Conservation (phyloP, 2,797 vertebrate species). For the Muraenolepis orangiensis region DNA sequence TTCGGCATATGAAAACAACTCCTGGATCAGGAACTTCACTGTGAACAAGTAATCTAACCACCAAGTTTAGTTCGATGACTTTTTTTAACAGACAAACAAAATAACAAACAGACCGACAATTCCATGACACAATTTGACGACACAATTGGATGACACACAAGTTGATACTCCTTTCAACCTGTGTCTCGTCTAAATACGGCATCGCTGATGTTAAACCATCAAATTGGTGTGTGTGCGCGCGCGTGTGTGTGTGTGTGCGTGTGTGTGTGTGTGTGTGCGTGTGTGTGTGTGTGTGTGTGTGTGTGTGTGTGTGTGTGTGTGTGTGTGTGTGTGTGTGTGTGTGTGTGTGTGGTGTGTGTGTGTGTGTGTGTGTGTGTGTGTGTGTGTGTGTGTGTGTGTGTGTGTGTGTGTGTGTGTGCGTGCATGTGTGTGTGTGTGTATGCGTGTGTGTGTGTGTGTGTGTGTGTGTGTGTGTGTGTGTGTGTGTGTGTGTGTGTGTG, state of each 20-base stretch:
- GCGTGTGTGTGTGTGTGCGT: background rate
- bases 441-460: background rate
- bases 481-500: background rate
- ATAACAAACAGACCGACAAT: no score
- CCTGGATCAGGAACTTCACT: no score
- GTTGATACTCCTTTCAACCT: background rate
- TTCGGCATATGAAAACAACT: no score
- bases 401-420: background rate
- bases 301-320: background rate
- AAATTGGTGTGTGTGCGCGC: background rate
- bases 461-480: background rate
- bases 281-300: background rate
- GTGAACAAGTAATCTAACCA: no score
- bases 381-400: no score
- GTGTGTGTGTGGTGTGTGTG: background rate
- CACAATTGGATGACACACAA: no score
- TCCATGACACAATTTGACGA: no score
- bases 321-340: background rate
- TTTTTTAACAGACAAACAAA: no score
- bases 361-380: background rate
- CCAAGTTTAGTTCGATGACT: no score
- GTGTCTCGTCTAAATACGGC: background rate
- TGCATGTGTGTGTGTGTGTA: background rate
- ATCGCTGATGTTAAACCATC: background rate
- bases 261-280: background rate